Conservation (phyloP, 2,888 invertebrate species). For the Tenthredo notha region DNA sequence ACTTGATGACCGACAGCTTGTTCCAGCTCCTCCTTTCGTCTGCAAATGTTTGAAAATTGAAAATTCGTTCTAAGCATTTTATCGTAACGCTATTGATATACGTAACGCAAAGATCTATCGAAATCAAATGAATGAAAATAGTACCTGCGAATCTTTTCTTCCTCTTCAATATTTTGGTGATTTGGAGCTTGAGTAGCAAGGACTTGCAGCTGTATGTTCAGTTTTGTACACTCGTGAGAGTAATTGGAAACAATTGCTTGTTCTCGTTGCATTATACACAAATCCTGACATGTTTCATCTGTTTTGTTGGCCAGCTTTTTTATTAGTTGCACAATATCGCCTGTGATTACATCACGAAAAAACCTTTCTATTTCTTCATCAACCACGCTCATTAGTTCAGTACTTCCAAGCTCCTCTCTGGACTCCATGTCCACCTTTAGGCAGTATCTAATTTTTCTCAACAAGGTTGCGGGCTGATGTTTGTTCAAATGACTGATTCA, state of each 20-base stretch:
- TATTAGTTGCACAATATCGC: constrained; percentile 83
- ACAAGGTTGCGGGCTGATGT: constrained; percentile 85
- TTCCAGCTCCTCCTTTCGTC: constrained; percentile 88
- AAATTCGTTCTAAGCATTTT: background rate
- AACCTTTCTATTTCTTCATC: constrained; percentile 69
- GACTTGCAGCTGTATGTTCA: constrained; percentile 86
- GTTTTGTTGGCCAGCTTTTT: constrained; percentile 87
- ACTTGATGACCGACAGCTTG: constrained; percentile 85
- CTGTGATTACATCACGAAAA: constrained; percentile 76
- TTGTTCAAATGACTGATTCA: background rate
- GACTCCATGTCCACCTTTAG: constrained; percentile 88
- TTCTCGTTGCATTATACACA: constrained; percentile 88
- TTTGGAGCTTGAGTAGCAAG: constrained; percentile 81
- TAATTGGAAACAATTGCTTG: constrained; percentile 92
- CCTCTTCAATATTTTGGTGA: constrained; percentile 82
- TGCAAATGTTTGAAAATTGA: constrained; percentile 53
- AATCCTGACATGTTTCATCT: constrained; percentile 86
- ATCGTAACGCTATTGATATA: background rate
- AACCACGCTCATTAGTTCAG: constrained; percentile 74
- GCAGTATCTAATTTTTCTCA: constrained; percentile 88
- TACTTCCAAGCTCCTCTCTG: constrained; percentile 80
- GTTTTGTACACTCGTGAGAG: constrained; percentile 91
- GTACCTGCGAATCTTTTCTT: constrained; percentile 82
- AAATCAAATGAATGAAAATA: background rate
- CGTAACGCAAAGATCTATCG: background rate